Evolutionary conservation across 2,888 invertebrate genomes (phyloP).

Genomic region (Nymphalis c-album): DNA sequence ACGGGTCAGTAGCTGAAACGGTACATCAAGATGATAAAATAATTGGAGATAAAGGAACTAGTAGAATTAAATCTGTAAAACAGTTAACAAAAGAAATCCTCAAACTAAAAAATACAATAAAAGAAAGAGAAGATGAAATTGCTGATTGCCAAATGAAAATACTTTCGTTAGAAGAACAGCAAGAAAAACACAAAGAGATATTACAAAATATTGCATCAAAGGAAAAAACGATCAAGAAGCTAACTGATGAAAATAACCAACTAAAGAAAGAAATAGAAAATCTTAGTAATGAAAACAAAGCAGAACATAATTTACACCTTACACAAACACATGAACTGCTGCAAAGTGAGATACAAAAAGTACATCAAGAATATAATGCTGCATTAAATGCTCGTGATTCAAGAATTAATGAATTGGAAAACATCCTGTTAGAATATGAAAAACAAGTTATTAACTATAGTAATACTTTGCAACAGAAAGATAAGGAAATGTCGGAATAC

Average conservation of each 20-base stretch:
- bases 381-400: slow-evolving; percentile 67
- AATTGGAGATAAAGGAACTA: slow-evolving; percentile 61
- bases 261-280: slow-evolving; percentile 66
- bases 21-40: slow-evolving; percentile 65
- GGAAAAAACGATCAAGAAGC: slow-evolving; percentile 67
- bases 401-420: slow-evolving; percentile 76
- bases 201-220: slow-evolving; percentile 57
- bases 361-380: slow-evolving; percentile 63
- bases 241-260: slow-evolving; percentile 67
- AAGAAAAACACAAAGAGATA: slow-evolving; percentile 69
- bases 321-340: slow-evolving; percentile 58
- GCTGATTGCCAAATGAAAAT: slow-evolving; percentile 78
- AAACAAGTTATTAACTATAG: slow-evolving; percentile 71
- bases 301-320: slow-evolving; percentile 54
- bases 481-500: slow-evolving; percentile 74
- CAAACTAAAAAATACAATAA: slow-evolving; percentile 74
- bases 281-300: slow-evolving; percentile 53
- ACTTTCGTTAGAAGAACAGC: slow-evolving; percentile 73
- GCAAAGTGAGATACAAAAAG: slow-evolving; percentile 62
- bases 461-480: slow-evolving; percentile 70
- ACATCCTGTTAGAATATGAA: slow-evolving; percentile 74
- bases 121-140: slow-evolving; percentile 78
- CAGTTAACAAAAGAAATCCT: slow-evolving; percentile 78
- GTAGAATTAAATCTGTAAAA: slow-evolving; percentile 70
- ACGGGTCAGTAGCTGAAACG: slow-evolving; percentile 53